Conservation (phyloP, 2,888 invertebrate species). For the Drosophila hamatofila region DNA sequence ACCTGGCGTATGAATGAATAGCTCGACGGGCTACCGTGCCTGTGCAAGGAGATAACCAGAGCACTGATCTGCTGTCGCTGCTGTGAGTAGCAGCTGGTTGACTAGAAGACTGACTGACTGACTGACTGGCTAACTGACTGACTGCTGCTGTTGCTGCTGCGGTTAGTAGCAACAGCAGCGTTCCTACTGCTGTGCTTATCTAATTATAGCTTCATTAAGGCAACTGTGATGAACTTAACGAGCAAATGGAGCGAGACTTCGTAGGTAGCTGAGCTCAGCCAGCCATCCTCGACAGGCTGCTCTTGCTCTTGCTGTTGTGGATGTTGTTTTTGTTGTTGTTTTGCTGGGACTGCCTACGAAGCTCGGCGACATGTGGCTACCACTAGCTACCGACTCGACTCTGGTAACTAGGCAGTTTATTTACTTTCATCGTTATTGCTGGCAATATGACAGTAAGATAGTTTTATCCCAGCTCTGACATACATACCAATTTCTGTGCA, state of each 20-base stretch:
- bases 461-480: constrained; percentile 19
- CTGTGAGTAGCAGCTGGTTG: constrained; percentile 35
- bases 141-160: constrained; percentile 14
- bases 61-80: constrained; percentile 16
- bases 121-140: constrained; percentile 15
- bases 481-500: neutral
- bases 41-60: neutral
- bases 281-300: constrained; percentile 13
- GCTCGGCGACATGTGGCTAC: constrained; percentile 34
- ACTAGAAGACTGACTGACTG: constrained; percentile 11
- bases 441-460: constrained; percentile 37
- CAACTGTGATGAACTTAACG: constrained; percentile 67
- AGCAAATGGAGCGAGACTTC: constrained; percentile 51
- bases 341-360: constrained; percentile 5
- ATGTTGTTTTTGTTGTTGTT: neutral
- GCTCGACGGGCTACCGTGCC: constrained; percentile 2
- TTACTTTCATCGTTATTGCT: constrained; percentile 57
- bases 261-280: constrained; percentile 36
- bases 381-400: constrained; percentile 1
- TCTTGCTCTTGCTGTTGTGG: neutral
- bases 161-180: constrained; percentile 7
- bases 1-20: constrained; percentile 34
- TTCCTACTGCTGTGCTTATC: constrained; percentile 59
- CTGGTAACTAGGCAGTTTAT: constrained; percentile 46
- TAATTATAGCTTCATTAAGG: constrained; percentile 81